A percentile compares a stretch with the other conserved stretches of the same genome.
phyloP scores from a whole-genome alignment of 2,113 vertebrate genomes.

The Peucedramus taeniatus region DNA sequence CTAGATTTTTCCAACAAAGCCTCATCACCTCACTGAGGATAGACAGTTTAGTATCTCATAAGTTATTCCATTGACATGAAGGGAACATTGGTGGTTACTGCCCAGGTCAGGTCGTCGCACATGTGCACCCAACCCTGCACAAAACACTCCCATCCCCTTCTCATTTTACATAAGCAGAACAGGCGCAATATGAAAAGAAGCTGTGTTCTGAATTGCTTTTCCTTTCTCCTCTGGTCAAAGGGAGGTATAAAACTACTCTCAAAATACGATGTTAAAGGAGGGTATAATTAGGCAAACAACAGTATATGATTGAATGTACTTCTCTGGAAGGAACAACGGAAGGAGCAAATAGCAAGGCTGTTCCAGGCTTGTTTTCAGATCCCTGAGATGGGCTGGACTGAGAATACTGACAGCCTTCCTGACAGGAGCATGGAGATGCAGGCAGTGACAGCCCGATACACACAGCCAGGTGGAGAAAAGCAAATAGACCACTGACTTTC shows the following conservation, averaged over 20 bases:
- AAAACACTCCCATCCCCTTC: neutral
- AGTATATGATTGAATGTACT: neutral
- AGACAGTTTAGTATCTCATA: neutral
- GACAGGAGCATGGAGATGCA: neutral
- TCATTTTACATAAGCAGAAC: neutral
- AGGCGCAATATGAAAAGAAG: neutral
- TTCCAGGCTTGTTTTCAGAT: neutral
- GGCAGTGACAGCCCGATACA: neutral
- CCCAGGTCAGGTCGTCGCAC: accelerated
- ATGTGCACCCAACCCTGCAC: neutral
- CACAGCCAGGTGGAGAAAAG: neutral
- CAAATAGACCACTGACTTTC: neutral
- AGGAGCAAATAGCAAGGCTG: neutral
- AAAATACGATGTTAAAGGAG: neutral
- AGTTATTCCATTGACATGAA: neutral
- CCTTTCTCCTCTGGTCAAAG: neutral
- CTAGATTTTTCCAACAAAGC: neutral
- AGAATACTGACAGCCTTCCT: neutral
- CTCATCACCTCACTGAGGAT: neutral
- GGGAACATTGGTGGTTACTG: neutral
- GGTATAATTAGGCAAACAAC: neutral
- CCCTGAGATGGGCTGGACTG: neutral
- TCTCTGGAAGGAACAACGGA: neutral
- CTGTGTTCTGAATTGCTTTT: neutral
- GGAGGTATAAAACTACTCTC: neutral